Conservation (phyloP, 1,140 invertebrate species). For the Geopemphigus sp. region DNA sequence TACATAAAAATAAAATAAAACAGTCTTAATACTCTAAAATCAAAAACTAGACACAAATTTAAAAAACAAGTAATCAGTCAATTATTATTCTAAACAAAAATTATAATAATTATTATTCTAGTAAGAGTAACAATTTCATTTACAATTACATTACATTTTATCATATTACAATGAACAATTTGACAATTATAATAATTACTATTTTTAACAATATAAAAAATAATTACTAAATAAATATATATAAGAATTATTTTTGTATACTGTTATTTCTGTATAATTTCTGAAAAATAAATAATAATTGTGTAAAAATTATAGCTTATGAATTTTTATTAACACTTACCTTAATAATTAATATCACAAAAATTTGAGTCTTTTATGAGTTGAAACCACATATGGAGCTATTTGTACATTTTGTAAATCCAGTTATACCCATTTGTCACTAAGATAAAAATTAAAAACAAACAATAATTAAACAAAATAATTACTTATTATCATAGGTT, state of each 20-base stretch:
- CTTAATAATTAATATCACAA: conserved; percentile 41
- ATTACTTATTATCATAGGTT: background rate
- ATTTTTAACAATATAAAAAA: background rate
- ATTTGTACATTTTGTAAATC: background rate
- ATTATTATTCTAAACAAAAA: background rate
- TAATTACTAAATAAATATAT: conserved; percentile 3
- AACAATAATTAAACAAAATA: background rate
- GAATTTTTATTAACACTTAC: background rate
- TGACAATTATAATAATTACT: background rate
- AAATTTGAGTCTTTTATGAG: background rate
- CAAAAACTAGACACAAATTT: background rate
- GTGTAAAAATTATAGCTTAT: too few relatives aligned
- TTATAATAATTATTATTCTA: background rate
- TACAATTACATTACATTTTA: too few relatives aligned
- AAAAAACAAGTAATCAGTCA: conserved; percentile 12
- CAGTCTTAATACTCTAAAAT: background rate
- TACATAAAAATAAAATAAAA: conserved; percentile 6
- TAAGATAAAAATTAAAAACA: background rate
- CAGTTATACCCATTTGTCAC: conserved; percentile 31
- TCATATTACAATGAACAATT: background rate
- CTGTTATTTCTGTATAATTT: background rate
- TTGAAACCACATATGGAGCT: background rate
- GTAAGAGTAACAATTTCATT: background rate
- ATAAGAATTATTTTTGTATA: background rate
- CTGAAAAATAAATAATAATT: background rate